Evolutionary conservation across 2,113 vertebrate species (phyloP).

Genomic region (Bubalus kerabau): DNA sequence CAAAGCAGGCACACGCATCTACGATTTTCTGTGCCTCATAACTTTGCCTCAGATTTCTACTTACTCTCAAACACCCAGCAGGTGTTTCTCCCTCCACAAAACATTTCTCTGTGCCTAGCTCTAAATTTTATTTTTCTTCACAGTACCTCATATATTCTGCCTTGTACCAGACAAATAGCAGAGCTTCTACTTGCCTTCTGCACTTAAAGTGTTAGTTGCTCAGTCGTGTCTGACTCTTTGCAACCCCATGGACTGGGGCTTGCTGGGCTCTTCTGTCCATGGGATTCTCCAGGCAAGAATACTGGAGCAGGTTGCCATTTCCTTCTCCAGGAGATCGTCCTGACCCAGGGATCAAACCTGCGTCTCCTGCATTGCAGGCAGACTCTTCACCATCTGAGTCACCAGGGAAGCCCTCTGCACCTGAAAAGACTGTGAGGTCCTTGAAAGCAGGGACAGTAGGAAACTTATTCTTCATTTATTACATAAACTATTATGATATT

Average conservation of each 20-base stretch:
- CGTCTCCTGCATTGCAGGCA: background rate
- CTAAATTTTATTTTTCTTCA: background rate
- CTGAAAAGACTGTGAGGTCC: background rate
- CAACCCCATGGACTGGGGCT: background rate
- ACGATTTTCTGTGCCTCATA: background rate
- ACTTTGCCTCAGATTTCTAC: background rate
- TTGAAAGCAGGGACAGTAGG: background rate
- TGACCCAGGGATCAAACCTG: background rate
- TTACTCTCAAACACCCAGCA: background rate
- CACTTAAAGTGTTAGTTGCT: background rate
- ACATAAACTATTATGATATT: background rate
- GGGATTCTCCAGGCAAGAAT: background rate
- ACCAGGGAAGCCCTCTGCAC: background rate
- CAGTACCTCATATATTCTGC: background rate
- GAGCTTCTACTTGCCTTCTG: background rate
- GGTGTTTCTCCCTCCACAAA: background rate
- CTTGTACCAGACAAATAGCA: background rate
- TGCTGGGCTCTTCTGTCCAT: background rate
- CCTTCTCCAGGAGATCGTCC: background rate
- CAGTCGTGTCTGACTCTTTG: background rate
- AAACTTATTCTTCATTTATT: background rate
- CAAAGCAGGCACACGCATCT: background rate
- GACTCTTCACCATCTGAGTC: background rate
- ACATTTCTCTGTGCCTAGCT: background rate
- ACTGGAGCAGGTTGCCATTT: background rate